Conservation (phyloP, 1,140 invertebrate genomes). For the Lepidurus packardi region DNA sequence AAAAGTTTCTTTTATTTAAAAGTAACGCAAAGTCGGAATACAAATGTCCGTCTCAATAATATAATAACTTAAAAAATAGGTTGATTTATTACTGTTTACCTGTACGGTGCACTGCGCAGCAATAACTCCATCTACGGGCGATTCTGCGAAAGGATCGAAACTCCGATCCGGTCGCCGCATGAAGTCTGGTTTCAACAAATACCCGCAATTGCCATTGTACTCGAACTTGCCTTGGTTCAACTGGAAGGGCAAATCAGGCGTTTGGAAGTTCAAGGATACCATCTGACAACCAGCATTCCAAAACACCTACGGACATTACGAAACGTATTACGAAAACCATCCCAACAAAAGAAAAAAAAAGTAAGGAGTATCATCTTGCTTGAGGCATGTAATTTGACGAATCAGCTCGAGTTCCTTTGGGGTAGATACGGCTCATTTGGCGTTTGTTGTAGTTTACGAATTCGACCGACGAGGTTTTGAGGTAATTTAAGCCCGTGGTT, state of each 20-base stretch:
- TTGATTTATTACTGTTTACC: conserved; percentile 50
- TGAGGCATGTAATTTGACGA: conserved; percentile 99
- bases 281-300: conserved; percentile 93
- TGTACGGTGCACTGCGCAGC: conserved; percentile 96
- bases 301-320: conserved; percentile 58
- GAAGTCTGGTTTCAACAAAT: conserved; percentile 97
- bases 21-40: background rate
- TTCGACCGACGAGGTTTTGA: conserved; percentile 93
- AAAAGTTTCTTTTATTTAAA: conserved; percentile 38
- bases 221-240: conserved; percentile 99
- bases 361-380: conserved; percentile 49
- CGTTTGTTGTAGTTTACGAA: conserved; percentile 99
- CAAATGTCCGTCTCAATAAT: background rate
- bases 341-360: no score
- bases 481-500: conserved; percentile 85
- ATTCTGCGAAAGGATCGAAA: conserved; percentile 99
- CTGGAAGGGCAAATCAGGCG: conserved; percentile 98
- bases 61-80: conserved; percentile 6
- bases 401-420: conserved; percentile 95
- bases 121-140: conserved; percentile 98
- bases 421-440: conserved; percentile 98
- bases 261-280: conserved; percentile 99
- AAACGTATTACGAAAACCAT: no score
- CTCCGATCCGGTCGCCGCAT: conserved; percentile 92
- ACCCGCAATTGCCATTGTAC: conserved; percentile 94